Evolutionary conservation across 2,113 vertebrate species (phyloP).

Genomic region (Ceyx cyanopectus): DNA sequence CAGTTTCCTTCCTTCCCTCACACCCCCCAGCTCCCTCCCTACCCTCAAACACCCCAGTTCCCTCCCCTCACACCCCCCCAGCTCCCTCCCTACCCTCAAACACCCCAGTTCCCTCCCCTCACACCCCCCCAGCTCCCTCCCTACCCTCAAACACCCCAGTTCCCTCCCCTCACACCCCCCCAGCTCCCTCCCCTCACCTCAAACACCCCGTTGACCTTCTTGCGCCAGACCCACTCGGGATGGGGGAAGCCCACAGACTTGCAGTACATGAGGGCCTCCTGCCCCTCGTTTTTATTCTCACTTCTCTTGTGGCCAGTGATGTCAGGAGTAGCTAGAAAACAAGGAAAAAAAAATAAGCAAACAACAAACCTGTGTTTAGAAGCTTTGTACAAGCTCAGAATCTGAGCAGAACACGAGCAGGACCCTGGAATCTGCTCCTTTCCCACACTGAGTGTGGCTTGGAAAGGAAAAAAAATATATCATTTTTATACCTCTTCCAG

Average conservation of each 20-base stretch:
- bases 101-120: slow-evolving; percentile 78
- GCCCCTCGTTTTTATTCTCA: slow-evolving; percentile 97
- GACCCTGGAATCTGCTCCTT: background rate
- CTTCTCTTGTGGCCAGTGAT: slow-evolving; percentile 94
- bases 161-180: background rate
- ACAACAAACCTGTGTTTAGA: background rate
- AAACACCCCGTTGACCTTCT: slow-evolving; percentile 81
- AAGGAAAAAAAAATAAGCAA: background rate
- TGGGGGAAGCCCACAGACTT: slow-evolving; percentile 95
- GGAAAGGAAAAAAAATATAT: background rate
- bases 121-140: background rate
- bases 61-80: background rate
- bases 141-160: no score
- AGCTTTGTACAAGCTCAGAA: background rate
- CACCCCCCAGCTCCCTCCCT: background rate
- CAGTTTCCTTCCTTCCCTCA: slow-evolving; percentile 73
- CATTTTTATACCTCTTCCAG: background rate
- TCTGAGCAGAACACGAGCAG: background rate
- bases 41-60: background rate
- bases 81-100: slow-evolving; percentile 62
- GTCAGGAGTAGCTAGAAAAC: slow-evolving; percentile 84
- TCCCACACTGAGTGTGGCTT: background rate
- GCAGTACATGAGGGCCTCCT: slow-evolving; percentile 92
- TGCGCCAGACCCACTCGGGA: slow-evolving; percentile 92
- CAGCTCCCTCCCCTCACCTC: slow-evolving; percentile 68